These are phyloP conservation scores for Caenorhabditis sinica DNA, from an alignment of 2,888 invertebrate species.

Conservation along the genomic window DNA sequence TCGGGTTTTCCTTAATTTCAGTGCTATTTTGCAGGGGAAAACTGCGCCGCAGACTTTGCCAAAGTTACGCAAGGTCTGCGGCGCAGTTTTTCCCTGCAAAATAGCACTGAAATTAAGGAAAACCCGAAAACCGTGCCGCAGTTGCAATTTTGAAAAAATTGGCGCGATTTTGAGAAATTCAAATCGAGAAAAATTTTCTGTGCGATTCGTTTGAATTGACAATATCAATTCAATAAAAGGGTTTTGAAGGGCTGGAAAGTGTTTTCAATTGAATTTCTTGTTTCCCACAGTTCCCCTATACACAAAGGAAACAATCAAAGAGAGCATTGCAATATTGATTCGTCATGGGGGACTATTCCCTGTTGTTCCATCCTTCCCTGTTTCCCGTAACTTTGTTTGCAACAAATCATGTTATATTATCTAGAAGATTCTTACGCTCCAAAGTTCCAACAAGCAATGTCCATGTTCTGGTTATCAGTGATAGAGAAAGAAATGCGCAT, in stretches of 20 bases:
- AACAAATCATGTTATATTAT: conserved; percentile 21
- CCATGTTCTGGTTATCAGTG: conserved; percentile 46
- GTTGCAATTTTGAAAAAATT: no score
- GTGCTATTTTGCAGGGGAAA: no score
- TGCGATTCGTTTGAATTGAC: no score
- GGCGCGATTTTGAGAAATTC: no score
- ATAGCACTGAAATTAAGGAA: no score
- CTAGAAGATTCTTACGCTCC: conserved; percentile 40
- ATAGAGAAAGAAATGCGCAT: conserved; percentile 16
- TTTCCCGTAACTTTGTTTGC: conserved; percentile 10
- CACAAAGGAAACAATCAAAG: conserved; percentile 32
- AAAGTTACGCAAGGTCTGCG: no score
- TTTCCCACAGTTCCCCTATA: conserved; percentile 13
- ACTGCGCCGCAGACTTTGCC: no score
- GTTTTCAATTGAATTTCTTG: neutral
- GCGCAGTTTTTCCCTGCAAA: no score
- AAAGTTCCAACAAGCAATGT: conserved; percentile 35
- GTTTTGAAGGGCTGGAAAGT: conserved; percentile 2
- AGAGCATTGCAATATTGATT: conserved; percentile 39
- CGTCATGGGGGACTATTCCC: conserved; percentile 32
- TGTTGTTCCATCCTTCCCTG: conserved; percentile 2
- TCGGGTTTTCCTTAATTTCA: no score
- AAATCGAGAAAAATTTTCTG: neutral
- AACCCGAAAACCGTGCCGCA: no score
- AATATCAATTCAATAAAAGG: conserved; percentile 4